phyloP scores from a whole-genome alignment of 2,888 invertebrate genomes.

The Sphaeridia pumilis region DNA sequence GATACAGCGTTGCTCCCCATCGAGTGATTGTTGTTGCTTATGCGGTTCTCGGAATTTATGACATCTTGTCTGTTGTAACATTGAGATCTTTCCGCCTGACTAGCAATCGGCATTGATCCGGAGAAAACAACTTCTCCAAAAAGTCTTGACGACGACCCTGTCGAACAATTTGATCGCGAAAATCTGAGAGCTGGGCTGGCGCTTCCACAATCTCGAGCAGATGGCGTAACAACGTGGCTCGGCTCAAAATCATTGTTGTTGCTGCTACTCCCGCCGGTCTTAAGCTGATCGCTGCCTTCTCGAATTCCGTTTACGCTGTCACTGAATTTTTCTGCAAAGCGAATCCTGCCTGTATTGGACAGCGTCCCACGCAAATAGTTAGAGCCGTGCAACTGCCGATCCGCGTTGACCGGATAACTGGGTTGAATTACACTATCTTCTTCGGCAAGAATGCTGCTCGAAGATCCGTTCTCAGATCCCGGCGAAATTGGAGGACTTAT shows the following conservation, averaged over 20 bases:
- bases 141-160: not conserved
- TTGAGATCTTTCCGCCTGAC: not conserved
- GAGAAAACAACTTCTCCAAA: not conserved
- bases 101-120: not conserved
- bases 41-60: too few relatives aligned
- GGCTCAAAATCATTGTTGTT: not conserved
- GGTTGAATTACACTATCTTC: not conserved
- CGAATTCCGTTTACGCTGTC: not conserved
- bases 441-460: constrained; percentile 3
- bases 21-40: too few relatives aligned
- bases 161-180: not conserved
- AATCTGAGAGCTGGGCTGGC: not conserved
- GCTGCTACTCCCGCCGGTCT: not conserved
- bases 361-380: constrained; percentile 2
- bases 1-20: not conserved
- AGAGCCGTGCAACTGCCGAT: not conserved
- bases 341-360: constrained; percentile 11
- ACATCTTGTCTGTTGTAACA: not conserved
- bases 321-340: constrained; percentile 2
- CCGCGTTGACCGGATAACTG: not conserved
- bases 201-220: too few relatives aligned
- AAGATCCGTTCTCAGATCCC: constrained; percentile 51
- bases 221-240: not conserved
- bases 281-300: too few relatives aligned
- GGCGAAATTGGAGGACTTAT: constrained; percentile 71